A percentile compares a stretch with the other conserved stretches of the same genome.
phyloP scores from a whole-genome alignment of 2,797 vertebrate species.

The Enteromius viviparus region DNA sequence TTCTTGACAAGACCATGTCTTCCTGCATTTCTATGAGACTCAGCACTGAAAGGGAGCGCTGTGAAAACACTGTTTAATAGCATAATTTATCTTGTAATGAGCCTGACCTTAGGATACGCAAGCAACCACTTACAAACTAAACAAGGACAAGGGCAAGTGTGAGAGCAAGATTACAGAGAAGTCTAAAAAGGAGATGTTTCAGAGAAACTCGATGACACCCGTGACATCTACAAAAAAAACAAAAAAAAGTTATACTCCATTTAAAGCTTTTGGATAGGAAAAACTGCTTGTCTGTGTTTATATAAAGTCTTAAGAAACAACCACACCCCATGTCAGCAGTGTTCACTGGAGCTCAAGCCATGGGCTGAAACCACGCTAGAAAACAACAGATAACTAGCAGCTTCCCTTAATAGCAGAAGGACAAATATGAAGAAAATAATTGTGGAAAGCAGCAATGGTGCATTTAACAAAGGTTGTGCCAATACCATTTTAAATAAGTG shows the following conservation, averaged over 20 bases:
- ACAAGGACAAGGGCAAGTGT: slow-evolving; percentile 7
- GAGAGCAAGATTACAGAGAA: neutral
- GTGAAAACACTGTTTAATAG: slow-evolving; percentile 27
- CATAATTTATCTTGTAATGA: slow-evolving; percentile 23
- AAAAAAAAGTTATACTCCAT: slow-evolving; percentile 42
- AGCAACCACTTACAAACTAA: neutral
- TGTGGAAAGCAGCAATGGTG: slow-evolving; percentile 55
- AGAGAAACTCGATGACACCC: slow-evolving; percentile 6
- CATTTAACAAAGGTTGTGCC: slow-evolving; percentile 56
- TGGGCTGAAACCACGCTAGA: slow-evolving; percentile 51
- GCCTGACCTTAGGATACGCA: slow-evolving; percentile 17
- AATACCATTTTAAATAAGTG: neutral
- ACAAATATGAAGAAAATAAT: slow-evolving; percentile 38
- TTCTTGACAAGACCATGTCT: neutral
- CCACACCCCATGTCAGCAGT: slow-evolving; percentile 38
- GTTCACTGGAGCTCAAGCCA: slow-evolving; percentile 28
- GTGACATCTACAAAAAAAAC: slow-evolving; percentile 4
- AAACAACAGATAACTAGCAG: slow-evolving; percentile 61
- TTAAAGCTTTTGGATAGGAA: slow-evolving; percentile 58
- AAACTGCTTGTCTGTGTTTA: slow-evolving; percentile 49
- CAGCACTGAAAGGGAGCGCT: slow-evolving; percentile 3
- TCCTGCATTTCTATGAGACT: neutral
- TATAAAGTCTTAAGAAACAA: slow-evolving; percentile 33
- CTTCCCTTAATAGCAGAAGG: slow-evolving; percentile 55
- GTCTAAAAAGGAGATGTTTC: neutral